Evolutionary conservation across 2,113 vertebrate genomes (phyloP), one percentile per base, ranked within the genome.

Genomic region (Centrocercus urophasianus): DNA sequence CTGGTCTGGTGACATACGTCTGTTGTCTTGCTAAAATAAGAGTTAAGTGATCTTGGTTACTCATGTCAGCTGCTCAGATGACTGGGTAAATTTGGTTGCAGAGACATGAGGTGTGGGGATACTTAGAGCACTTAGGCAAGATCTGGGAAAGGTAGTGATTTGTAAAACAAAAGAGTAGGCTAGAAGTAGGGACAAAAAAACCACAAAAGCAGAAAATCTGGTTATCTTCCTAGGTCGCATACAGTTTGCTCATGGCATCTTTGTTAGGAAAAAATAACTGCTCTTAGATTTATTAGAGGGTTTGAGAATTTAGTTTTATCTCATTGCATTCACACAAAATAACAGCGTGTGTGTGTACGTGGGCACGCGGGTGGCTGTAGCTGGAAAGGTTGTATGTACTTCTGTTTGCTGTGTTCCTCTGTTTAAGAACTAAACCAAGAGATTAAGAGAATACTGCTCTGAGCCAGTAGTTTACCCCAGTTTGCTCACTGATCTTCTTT

Each of bases 1-100:
- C 28, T 14, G 13, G 5, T 43, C 40, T 73, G 10, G 15, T 73
- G 45, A 40, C 0, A 0, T 73, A 36, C 0, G 0, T 48, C 69
- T 11, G 0, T 73, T 76, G 8, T 63, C 83, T 70, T 74, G 22
- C 8, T 80, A 6, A 93, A 64, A 13, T 48, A 59, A 32, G 59
- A 28, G 38, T 27, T 60, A 54, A 82, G 43, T 63, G 75, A 30
- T 56, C 34, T 56, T 81, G 20, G 24, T 57, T 87, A 8, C 6
- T 78, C 40, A 15, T 71, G 36, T 47, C 64, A 50, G 47, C 52
- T 80, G 38, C 13, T 85, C 48, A 57, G 30, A 10, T 78, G 34
- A 54, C 19, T 71, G n/a, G 20, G 4, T 74, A 70, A 75, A 74
- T 59, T 89, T 24, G 77, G 16, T 45, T 75, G 7, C 42, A 65